A percentile compares a stretch with the other conserved stretches of the same genome.
phyloP scores from a whole-genome alignment of 2,888 invertebrate genomes.

The Pilophorus perplexus region DNA sequence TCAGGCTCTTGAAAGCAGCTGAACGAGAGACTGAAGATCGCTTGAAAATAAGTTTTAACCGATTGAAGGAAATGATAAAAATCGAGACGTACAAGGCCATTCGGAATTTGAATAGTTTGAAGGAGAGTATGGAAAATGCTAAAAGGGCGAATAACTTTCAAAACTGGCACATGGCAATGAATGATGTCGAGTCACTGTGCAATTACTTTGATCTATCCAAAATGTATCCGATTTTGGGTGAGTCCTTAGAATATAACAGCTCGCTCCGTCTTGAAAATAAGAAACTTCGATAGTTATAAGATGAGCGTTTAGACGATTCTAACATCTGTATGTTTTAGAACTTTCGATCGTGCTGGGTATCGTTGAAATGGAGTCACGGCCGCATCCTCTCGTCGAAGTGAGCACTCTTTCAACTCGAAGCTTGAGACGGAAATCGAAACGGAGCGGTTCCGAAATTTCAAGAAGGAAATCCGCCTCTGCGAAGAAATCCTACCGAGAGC shows the following conservation, averaged over 20 bases:
- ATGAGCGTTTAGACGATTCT: neutral
- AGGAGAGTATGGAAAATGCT: neutral
- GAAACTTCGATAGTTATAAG: neutral
- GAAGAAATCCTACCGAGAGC: no score
- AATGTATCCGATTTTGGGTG: slow-evolving; percentile 4
- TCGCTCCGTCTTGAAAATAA: neutral
- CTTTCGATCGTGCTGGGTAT: no score
- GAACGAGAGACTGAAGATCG: slow-evolving; percentile 4
- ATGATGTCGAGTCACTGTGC: neutral
- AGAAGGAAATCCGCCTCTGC: no score
- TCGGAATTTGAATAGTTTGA: neutral
- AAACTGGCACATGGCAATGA: neutral
- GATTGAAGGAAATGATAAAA: slow-evolving; percentile 21
- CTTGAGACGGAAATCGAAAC: no score
- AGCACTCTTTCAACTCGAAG: no score
- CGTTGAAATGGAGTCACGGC: no score
- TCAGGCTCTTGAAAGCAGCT: slow-evolving; percentile 24
- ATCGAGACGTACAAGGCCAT: slow-evolving; percentile 13
- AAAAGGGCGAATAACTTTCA: neutral
- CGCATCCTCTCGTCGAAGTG: no score
- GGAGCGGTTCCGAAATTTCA: no score
- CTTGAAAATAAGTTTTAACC: slow-evolving; percentile 17
- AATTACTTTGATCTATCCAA: slow-evolving; percentile 1
- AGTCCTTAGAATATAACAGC: neutral
- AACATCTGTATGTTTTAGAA: neutral